Evolutionary conservation across 1,140 invertebrate species (phyloP).

Genomic region (Drosophila ogumai): DNA sequence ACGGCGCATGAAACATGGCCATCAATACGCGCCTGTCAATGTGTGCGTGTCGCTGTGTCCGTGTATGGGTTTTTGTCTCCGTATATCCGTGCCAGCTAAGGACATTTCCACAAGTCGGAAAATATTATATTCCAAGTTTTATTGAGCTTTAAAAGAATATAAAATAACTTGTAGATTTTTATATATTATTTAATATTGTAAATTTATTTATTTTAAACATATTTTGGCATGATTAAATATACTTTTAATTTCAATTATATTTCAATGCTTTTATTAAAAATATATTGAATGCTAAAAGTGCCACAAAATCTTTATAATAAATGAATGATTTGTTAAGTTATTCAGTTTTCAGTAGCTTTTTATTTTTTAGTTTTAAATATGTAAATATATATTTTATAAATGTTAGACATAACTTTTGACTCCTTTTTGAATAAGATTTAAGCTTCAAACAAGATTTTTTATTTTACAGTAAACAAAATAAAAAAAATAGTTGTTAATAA

Average conservation of each 20-base stretch:
- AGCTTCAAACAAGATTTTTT: neutral
- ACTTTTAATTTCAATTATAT: too few relatives aligned
- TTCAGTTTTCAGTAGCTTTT: neutral
- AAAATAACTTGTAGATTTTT: neutral
- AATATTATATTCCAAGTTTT: neutral
- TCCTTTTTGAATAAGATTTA: neutral
- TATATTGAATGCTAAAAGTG: neutral
- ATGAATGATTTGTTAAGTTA: neutral
- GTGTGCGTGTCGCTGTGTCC: constrained; percentile 22
- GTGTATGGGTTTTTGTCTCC: constrained; percentile 14
- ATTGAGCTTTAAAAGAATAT: too few relatives aligned
- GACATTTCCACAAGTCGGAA: constrained; percentile 4
- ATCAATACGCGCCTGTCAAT: constrained; percentile 77
- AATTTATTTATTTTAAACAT: neutral
- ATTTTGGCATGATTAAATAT: too few relatives aligned
- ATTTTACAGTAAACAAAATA: neutral
- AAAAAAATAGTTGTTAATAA: neutral
- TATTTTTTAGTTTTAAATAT: neutral
- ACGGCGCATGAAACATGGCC: constrained; percentile 80
- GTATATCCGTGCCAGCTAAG: neutral
- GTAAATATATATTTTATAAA: neutral
- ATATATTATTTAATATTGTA: neutral
- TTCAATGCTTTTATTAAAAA: neutral
- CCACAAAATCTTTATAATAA: neutral
- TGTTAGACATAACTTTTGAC: too few relatives aligned